Base-by-base conservation (phyloP, 2,888 invertebrate genomes). In the Leptinotarsa peninsularis region DNA sequence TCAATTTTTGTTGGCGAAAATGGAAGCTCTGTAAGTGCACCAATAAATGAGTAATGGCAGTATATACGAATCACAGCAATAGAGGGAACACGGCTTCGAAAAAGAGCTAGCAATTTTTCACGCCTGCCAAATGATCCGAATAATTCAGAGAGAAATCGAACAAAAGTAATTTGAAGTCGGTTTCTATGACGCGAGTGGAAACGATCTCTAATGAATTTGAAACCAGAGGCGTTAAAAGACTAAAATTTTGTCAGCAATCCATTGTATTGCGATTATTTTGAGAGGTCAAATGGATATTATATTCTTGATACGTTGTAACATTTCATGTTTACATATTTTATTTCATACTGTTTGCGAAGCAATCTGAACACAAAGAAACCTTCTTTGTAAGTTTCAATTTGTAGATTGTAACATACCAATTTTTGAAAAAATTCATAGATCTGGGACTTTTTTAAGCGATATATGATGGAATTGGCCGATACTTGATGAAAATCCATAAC, bases 41-140 rank as follows among this genome's bases (percentile, higher is more conserved):
- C 63, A 63, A 63, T 63, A 63, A 81, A 82, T 80, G 81, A 83
- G 79, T 82, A 82, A 83, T 82, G 80, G 80, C 73, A 76, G 80
- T 82, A 82, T 83, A 82, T 83, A 80, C 80, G 82, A 82, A 82
- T 82, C 82, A 81, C 78, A 72, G 80, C 76, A 63, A 70, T 70
- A 23, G 58, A 56, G 78, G 79, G 76, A 76, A 78, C 73, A 78
- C 72, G 50, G 71, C 78, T 76, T 76, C 78, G 72, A 79, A 79
- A 80, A 76, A 80, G 79, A 82, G 80, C 82, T 82, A 81, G 82
- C 83, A 78, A 84, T 84, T 84, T 84, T 84, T 84, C 83, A 83
- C 81, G 79, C 75, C 76, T 82, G 81, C 81, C 82, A 84, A 84
- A 84, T 84, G 83, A 83, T 84, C 82, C 84, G 82, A 79, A 82